Base-by-base conservation (phyloP, 2,797 vertebrate genomes). In the Strix occidentalis region DNA sequence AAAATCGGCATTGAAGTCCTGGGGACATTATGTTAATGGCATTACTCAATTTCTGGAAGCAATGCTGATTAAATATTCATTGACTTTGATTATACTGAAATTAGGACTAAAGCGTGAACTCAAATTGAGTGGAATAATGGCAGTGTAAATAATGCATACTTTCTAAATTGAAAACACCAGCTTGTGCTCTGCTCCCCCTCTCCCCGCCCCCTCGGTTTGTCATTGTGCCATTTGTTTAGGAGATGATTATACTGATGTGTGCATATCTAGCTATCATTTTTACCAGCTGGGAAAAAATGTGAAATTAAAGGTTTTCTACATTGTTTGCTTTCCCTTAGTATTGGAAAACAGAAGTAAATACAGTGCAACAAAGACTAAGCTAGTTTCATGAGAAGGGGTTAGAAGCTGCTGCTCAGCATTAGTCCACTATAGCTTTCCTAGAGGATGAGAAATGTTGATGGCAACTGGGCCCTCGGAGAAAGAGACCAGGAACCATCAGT, bases 61-160 rank as follows among this genome's bases (percentile, higher is more conserved):
- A 97, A 98, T 98, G 97, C 98, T 98, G 98, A 99, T 99, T 98
- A 99, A 99, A 99, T 99, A 99, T 99, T 99, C 98, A 99, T 99
- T 98, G 98, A 97, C 98, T 98, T 99, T 98, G 98, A 98, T 99
- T 99, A 98, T 98, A 98, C 98, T 98, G 98, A 99, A 99, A 99
- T 98, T 98, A 99, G 98, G 98, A 98, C 98, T 98, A 98, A 98
- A 98, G 98, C 98, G 96, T 98, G 97, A 97, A 98, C 98, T 98
- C 98, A 98, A 98, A 98, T 98, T 98, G 98, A 98, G 98, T 98
- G 98, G 98, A 98, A 98, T 98, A 98, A 98, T 98, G 98, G 98
- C 98, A 98, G 95, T 98, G 98, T 98, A 99, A 99, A 99, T 98
- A 99, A 98, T 98, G 98, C 98, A 98, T 98, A 98, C 97, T 98